Evolutionary conservation across 2,888 invertebrate genomes (phyloP), one percentile per base, ranked within the genome.

Genomic region (Salticus scenicus): DNA sequence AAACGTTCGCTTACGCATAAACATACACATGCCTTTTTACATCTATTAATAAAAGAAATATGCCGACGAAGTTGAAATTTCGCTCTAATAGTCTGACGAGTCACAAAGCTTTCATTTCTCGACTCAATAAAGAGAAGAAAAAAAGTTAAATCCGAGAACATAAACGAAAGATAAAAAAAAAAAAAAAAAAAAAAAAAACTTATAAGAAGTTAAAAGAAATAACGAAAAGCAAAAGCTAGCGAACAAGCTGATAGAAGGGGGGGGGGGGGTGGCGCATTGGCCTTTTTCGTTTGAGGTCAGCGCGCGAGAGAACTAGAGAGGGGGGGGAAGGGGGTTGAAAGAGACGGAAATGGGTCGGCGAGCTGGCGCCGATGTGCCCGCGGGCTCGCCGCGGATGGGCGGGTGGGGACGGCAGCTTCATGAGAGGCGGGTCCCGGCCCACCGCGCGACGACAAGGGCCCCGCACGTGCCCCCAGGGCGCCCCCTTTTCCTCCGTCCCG

Each of bases 261-360:
- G 37, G 37, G 17, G 47, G 47, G 57, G 57, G 57, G 12, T 24
- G 57, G 57, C 20, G 57, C 24, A 24, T 57, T 57, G 57, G 57
- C 57, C 57, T 57, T 57, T 57, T 57, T 1, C 57, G 57, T 57
- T 57, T 57, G 57, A 57, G 57, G 57, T 57, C 57, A 57, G 57
- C 57, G 57, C 24, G 57, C 57, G 57, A 57, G 57, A 24, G 57
- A 57, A 24, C 0, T 7, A 24, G 42, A 17, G 42, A 2, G 57
- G 57, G 24, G 24, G 57, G 57, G 20, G 17, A 12, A 17, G 30
- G 2, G 31, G 30, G 12, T 7, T 14, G 17, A 66, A 2, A 66
- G 66, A 31, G 66, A 30, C 66, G 30, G n/a, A 31, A 66, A 31
- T n/a, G 66, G 30, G 66, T 66, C 31, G 66, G 66, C 66, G 31